Conservation (phyloP, 2,113 vertebrate genomes). For the Macquaria australasica region DNA sequence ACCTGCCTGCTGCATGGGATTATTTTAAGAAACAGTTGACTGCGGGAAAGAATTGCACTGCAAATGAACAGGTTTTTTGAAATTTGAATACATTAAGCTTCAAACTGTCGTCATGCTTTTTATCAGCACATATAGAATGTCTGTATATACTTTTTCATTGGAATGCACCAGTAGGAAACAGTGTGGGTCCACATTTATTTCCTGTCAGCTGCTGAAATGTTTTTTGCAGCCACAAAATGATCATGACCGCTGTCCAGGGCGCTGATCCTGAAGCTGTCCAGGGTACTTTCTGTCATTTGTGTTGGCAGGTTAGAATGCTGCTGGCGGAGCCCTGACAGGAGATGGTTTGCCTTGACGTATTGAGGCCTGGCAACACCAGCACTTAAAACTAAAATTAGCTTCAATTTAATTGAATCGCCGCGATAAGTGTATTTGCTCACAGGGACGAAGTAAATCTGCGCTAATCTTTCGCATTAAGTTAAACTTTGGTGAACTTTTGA, state of each 20-base stretch:
- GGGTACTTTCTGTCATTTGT: neutral
- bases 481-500: too few relatives aligned
- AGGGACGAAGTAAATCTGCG: neutral
- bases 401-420: neutral
- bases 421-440: neutral
- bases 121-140: conserved; percentile 20
- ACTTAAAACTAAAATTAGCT: neutral
- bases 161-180: conserved; percentile 14
- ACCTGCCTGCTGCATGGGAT: conserved; percentile 45
- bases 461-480: too few relatives aligned
- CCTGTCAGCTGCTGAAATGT: neutral
- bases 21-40: conserved; percentile 53
- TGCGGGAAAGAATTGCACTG: conserved; percentile 25
- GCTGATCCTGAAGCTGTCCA: neutral
- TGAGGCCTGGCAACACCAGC: neutral
- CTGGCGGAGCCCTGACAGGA: too few relatives aligned
- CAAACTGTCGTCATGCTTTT: conserved; percentile 4
- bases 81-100: conserved; percentile 40
- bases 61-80: conserved; percentile 17
- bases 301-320: too few relatives aligned
- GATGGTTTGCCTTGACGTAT: neutral
- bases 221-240: neutral
- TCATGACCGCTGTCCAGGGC: neutral
- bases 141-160: neutral
- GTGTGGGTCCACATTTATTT: neutral